Evolutionary conservation across 2,888 invertebrate species (phyloP).

Genomic region (Dyspetes luteomarginatus): DNA sequence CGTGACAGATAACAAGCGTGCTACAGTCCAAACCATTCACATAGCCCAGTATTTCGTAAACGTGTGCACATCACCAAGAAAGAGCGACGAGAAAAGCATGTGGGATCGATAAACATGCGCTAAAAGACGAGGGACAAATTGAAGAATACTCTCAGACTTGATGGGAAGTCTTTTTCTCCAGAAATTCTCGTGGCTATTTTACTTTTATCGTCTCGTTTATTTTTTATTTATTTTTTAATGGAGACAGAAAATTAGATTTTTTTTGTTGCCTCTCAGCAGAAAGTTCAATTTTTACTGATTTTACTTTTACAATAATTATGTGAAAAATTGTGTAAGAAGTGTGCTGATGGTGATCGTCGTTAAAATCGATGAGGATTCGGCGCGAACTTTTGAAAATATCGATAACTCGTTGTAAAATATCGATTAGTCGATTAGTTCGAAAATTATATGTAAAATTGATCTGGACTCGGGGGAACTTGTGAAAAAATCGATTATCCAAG

Average conservation of each 20-base stretch:
- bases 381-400: neutral
- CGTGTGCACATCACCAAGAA: neutral
- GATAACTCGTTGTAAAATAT: too few relatives aligned
- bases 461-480: neutral
- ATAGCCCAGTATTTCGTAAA: slow-evolving; percentile 12
- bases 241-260: neutral
- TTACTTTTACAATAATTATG: too few relatives aligned
- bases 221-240: neutral
- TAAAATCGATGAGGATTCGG: neutral
- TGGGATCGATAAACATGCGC: slow-evolving; percentile 44
- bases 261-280: neutral
- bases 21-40: neutral
- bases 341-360: neutral
- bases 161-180: slow-evolving; percentile 4
- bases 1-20: slow-evolving; percentile 34
- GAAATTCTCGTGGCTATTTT: neutral
- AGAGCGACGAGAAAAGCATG: slow-evolving; percentile 36
- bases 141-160: slow-evolving; percentile 12
- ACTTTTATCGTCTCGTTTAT: neutral
- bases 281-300: too few relatives aligned
- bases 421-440: too few relatives aligned
- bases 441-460: too few relatives aligned
- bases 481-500: neutral
- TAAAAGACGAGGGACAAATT: slow-evolving; percentile 18
- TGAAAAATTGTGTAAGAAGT: too few relatives aligned